These are phyloP conservation scores for Tautogolabrus adspersus DNA, from an alignment of 2,113 vertebrate species.

Conservation along the genomic window DNA sequence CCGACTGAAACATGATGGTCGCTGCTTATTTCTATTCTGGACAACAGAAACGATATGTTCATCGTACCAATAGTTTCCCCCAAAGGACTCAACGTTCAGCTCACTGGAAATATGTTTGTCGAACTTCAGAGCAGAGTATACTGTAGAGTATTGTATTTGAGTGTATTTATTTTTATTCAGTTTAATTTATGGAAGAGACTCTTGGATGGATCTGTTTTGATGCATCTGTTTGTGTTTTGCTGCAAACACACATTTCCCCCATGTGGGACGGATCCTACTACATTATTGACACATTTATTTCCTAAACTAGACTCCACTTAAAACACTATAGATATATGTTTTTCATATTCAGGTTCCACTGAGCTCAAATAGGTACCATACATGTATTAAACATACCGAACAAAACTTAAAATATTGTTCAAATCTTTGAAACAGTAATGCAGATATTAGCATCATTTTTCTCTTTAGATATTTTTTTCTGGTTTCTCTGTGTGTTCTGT, in stretches of 20 bases:
- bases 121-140: background rate
- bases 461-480: too few species aligned
- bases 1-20: background rate
- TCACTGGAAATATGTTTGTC: background rate
- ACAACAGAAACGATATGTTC: background rate
- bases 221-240: slow-evolving; percentile 7
- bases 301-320: background rate
- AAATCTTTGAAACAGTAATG: background rate
- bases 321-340: too few species aligned
- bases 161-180: background rate
- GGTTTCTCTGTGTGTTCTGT: too few species aligned
- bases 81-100: background rate
- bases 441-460: background rate
- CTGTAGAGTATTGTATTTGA: background rate
- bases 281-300: slow-evolving; percentile 28
- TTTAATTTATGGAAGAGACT: background rate
- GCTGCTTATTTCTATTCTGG: background rate
- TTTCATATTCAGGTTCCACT: too few species aligned
- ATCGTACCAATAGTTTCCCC: background rate
- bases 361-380: too few species aligned
- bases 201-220: background rate
- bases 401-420: background rate
- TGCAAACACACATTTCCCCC: slow-evolving; percentile 18
- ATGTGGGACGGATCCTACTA: slow-evolving; percentile 5
- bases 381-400: background rate